Conservation (phyloP, 2,888 invertebrate species). For the Acronicta leporina region DNA sequence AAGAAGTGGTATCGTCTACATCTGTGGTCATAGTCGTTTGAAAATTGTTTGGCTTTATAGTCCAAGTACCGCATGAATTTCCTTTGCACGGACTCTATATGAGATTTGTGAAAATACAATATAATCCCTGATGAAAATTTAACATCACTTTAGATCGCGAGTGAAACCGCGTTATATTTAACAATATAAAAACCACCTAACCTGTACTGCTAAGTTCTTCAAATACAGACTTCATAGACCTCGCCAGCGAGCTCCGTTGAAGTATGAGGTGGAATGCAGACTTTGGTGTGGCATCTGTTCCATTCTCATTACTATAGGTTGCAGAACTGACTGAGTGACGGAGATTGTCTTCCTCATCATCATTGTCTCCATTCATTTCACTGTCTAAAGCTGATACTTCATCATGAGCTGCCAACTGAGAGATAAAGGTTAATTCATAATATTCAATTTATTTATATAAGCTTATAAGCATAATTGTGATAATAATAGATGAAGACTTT, state of each 20-base stretch:
- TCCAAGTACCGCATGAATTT: too few species aligned
- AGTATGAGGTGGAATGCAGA: slow-evolving; percentile 95
- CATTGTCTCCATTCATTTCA: slow-evolving; percentile 81
- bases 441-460: too few species aligned
- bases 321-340: slow-evolving; percentile 80
- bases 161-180: too few species aligned
- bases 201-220: slow-evolving; percentile 92
- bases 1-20: too few species aligned
- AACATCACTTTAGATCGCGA: too few species aligned
- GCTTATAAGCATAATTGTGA: too few species aligned
- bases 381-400: slow-evolving; percentile 87
- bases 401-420: slow-evolving; percentile 88
- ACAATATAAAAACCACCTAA: slow-evolving; percentile 51
- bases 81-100: too few species aligned
- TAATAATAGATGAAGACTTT: too few species aligned
- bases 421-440: slow-evolving; percentile 11
- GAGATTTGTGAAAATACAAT: too few species aligned
- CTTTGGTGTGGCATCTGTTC: slow-evolving; percentile 69
- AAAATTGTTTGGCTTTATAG: too few species aligned
- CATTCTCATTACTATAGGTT: slow-evolving; percentile 70
- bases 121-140: too few species aligned
- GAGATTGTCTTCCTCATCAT: slow-evolving; percentile 80
- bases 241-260: slow-evolving; percentile 94
- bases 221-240: slow-evolving; percentile 94
- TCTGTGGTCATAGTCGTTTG: too few species aligned